Conservation (phyloP, 2,113 vertebrate species). For the Pantherophis guttatus region DNA sequence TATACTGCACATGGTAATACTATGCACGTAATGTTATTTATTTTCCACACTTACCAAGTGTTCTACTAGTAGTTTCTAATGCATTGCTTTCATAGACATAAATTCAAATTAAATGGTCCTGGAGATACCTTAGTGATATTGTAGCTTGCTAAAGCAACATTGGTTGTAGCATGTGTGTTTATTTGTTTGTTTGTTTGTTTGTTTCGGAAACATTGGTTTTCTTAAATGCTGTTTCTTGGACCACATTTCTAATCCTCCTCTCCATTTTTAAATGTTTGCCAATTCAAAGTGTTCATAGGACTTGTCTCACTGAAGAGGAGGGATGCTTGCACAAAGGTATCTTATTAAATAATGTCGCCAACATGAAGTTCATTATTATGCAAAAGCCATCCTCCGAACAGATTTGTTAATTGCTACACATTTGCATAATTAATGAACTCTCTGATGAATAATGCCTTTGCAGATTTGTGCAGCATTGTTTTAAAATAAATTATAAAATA, state of each 20-base stretch:
- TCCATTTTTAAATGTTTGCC: slow-evolving; percentile 59
- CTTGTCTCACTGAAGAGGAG: slow-evolving; percentile 63
- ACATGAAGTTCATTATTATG: slow-evolving; percentile 91
- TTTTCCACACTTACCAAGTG: slow-evolving; percentile 49
- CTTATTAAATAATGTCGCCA: slow-evolving; percentile 90
- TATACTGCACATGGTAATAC: slow-evolving; percentile 34
- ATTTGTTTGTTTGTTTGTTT: not conserved
- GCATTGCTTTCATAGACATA: slow-evolving; percentile 45
- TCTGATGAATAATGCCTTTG: slow-evolving; percentile 91
- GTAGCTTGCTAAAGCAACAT: slow-evolving; percentile 44
- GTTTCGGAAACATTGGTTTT: slow-evolving; percentile 46
- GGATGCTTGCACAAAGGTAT: slow-evolving; percentile 81
- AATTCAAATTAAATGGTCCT: slow-evolving; percentile 48
- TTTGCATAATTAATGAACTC: slow-evolving; percentile 98
- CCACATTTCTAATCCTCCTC: slow-evolving; percentile 56
- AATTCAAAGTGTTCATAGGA: slow-evolving; percentile 64
- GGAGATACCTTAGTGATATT: not conserved
- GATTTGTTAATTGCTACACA: slow-evolving; percentile 94
- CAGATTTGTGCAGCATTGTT: slow-evolving; percentile 85
- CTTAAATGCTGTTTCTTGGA: slow-evolving; percentile 53
- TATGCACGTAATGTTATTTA: slow-evolving; percentile 44
- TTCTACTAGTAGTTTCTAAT: slow-evolving; percentile 27
- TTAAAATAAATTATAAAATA: slow-evolving; percentile 93
- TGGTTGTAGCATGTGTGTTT: slow-evolving; percentile 53
- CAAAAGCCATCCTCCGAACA: slow-evolving; percentile 86